Base-by-base conservation (phyloP, 53 echinoderm and acorn worm species). In the Apostichopus leukothele region DNA sequence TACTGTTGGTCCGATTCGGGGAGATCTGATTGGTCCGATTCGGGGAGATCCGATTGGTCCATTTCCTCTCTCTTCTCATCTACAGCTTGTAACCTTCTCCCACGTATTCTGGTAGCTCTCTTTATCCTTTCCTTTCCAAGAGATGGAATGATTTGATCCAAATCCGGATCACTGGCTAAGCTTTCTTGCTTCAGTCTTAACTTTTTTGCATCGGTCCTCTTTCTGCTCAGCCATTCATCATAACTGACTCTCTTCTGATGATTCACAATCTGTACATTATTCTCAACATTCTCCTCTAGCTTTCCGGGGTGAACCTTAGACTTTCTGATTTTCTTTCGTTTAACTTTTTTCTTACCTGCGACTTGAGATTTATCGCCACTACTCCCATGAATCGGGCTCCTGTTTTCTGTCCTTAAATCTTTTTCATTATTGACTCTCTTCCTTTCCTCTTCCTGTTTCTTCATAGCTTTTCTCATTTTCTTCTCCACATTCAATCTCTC, bases 41-140 rank as follows among this genome's bases (percentile, higher is more conserved):
- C 83, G 18, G 74, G 50, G 13, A 66, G 81, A 88, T 91, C 88
- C 20, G 73, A 87, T 71, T 88, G 81, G 14, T 73, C 80, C 25
- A 50, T 3, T 11, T 81, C 83, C 21, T 60, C 81, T 11, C 74
- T 59, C 50, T 80, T 53, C 25, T 73, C 21, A 11, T 88, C 84
- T 27, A 86, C 93, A 19, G 76, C 66, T 55, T 88, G 84, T 19
- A 94, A 86, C 19, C 92, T 89, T 25, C 88, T 90, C 0, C 92
- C 91, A n/a, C 91, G 73, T 9, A 74, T 67, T 39, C 75, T 74
- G 27, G 86, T 95, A 50, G 94, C 94, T 51, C 89, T 91, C 11
- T 94, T 90, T 25, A 96, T 96, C 27, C 96, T 92, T 9, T 93
- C 86, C 60, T 92, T 90, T 25, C 94, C 94, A 1, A 96, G 59